Base-by-base conservation (phyloP, 2,888 invertebrate genomes). In the Argyra leucocephala region DNA sequence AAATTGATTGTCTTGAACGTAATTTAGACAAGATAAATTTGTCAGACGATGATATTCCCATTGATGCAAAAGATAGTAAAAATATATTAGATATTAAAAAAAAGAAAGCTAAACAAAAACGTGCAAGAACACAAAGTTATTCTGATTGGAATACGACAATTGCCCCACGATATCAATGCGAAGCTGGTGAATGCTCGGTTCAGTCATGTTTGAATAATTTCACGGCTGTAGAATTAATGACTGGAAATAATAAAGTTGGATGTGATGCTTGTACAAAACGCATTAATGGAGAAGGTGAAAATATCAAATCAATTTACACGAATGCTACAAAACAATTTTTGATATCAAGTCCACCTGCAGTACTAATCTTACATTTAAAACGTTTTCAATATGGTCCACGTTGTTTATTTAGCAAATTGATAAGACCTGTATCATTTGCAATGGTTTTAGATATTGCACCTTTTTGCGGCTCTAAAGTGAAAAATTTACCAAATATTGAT, bases 351-450 rank as follows among this genome's bases (percentile, higher is more conserved):
- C 95, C 96, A 24, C 98, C 98, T 0, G 91, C 95, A 5, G 89
- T 98, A 64, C 83, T 99, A 1, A 98, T 97, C 65, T 81, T 99
- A 23, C 98, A 99, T 76, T 81, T 99, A 69, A 99, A 99, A 80
- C 82, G 98, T 68, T 99, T 98, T 82, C 95, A 96, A 81, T 67
- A 95, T 74, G 85, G 85, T 0, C 84, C 87, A 63, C 81, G 85
- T 6, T 84, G 84, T 76, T 84, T 87, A 78, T 90, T 90, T 76
- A 85, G 88, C 21, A 98, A 98, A 83, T 86, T 95, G 72, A 85
- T 88, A 12, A 88, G 90, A 68, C 89, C 88, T 71, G 95, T 98
- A 0, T 88, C 87, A 71, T 99, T 97, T 76, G 93, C 95, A 0
- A 83, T 88, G 62, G 74, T 90, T 0, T 80, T 98, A 64, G 94